Evolutionary conservation across 2,113 vertebrate genomes (phyloP).

Genomic region (Syngnathus typhle): DNA sequence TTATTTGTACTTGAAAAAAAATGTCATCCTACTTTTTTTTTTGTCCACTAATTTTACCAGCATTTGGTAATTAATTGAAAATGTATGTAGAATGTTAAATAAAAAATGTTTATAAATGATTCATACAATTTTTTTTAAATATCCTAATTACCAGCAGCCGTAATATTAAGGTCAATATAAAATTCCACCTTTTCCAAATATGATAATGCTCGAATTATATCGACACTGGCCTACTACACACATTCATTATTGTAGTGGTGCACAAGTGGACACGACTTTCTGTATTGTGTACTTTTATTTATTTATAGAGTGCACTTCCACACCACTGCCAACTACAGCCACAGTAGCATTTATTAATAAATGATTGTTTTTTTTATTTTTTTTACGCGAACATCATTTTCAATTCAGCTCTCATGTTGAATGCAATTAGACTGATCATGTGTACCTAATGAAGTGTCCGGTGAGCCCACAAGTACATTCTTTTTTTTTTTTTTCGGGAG

Average conservation of each 20-base stretch:
- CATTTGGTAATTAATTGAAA: not conserved
- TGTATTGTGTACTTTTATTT: not conserved
- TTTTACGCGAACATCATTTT: not conserved
- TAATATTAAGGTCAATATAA: not conserved
- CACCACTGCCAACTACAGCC: not conserved
- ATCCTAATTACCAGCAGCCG: not conserved
- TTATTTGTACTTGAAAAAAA: not conserved
- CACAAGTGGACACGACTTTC: not conserved
- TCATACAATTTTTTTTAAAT: not conserved
- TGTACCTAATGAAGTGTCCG: not conserved
- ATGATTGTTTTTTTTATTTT: slow-evolving; percentile 5
- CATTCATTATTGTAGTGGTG: not conserved
- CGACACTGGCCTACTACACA: not conserved
- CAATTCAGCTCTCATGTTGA: not conserved
- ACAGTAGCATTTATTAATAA: not conserved
- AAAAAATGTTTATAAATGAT: not conserved
- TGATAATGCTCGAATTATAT: not conserved
- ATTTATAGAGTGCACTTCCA: not conserved
- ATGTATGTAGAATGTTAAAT: not conserved
- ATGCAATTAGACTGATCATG: not conserved
- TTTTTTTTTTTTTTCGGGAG: not conserved
- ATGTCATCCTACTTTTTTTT: not conserved
- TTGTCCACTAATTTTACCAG: not conserved
- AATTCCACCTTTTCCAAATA: not conserved
- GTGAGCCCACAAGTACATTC: not conserved